Base-by-base conservation (phyloP, 2,113 vertebrate species). In the Scophthalmus maximus region DNA sequence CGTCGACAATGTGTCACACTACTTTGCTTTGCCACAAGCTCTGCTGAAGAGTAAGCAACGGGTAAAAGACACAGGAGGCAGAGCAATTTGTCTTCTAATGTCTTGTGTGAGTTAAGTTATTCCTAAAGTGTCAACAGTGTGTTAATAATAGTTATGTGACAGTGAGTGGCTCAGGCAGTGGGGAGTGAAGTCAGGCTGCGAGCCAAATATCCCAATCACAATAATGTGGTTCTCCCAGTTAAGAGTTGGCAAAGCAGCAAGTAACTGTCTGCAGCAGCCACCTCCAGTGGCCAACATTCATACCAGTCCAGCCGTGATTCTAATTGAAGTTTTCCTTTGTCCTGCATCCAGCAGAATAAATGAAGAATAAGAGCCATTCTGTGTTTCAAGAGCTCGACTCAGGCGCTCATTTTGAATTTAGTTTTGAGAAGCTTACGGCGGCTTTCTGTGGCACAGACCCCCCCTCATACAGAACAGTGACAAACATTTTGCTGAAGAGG, bases 81-180 rank as follows among this genome's bases (percentile, higher is more conserved):
- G 34, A 66, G 73, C 53, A 4, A 68, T 83, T 70, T 75, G 53
- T 53, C 62, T 70, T 62, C 56, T 82, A 56, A 82, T 78, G 62
- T 83, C 52, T 79, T 73, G 30, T 57, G 46, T 40, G 55, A 49
- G 62, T 81, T 78, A 80, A 82, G 79, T 79, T 73, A 86, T 83
- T 83, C 55, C 73, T 78, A 44, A 68, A 73, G 73, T 80, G 83
- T 82, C 83, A 83, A 69, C 74, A 86, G 76, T 80, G 68, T 68
- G 73, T 83, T 79, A 79, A 84, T 86, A 88, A 79, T 74, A 82
- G 73, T 84, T 75, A 83, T 76, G 75, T 85, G 85, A 82, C 79
- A 77, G 79, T 85, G 79, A 78, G 68, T 76, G 79, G 76, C 76
- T 79, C 66, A 25, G 76, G 61, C 74, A 18, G 40, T 25, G 61